Percentiles rank a stretch among this genome's conserved stretches.
Conservation (phyloP, 1,140 invertebrate genomes). For the Whitmania pigra region DNA sequence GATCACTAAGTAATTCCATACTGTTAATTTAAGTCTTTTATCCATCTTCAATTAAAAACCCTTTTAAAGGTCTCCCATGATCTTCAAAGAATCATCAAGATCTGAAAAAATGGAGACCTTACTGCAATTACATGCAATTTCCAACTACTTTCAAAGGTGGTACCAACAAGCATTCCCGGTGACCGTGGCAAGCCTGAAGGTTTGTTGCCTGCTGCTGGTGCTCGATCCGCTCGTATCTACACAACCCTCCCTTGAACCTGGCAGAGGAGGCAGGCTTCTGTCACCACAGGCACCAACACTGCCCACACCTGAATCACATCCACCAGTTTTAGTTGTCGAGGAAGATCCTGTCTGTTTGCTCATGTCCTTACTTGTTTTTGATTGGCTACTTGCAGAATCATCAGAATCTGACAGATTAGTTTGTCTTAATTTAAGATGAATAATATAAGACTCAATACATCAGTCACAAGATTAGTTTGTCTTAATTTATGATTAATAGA, state of each 20-base stretch:
- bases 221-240: background rate
- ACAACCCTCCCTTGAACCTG: background rate
- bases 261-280: conserved; percentile 1
- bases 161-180: conserved; percentile 5
- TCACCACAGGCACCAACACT: conserved; percentile 1
- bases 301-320: conserved; percentile 3
- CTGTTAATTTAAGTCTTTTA: too few species aligned
- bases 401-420: conserved; percentile 5
- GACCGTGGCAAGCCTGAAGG: background rate
- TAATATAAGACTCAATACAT: background rate
- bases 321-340: background rate
- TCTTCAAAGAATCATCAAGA: conserved; percentile 19
- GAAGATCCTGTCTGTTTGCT: conserved; percentile 1
- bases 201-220: background rate
- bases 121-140: background rate
- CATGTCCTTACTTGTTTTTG: conserved; percentile 1
- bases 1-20: too few species aligned
- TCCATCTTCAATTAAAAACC: too few species aligned
- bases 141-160: background rate
- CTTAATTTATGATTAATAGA: background rate
- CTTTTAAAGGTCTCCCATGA: conserved; percentile 20
- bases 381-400: conserved; percentile 10
- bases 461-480: background rate
- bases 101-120: conserved; percentile 10
- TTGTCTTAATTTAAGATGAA: background rate